Percentiles rank a stretch among this genome's conserved stretches.
Conservation (phyloP, 2,113 vertebrate genomes). For the Rutilus rutilus region DNA sequence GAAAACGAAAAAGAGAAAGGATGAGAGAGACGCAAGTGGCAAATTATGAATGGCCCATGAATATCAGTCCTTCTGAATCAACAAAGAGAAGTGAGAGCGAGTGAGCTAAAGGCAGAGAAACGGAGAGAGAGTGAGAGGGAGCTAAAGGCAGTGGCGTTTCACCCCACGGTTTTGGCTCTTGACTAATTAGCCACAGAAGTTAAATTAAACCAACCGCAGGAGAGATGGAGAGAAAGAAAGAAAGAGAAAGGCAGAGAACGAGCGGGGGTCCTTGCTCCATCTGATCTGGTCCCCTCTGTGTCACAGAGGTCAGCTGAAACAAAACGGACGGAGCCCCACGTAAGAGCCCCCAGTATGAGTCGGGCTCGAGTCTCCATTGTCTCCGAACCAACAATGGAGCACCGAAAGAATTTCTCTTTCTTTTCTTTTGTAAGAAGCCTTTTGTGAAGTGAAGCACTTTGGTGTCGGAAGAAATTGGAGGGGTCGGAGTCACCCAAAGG, state of each 20-base stretch:
- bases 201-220: slow-evolving; percentile 81
- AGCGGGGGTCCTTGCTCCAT: slow-evolving; percentile 72
- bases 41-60: slow-evolving; percentile 71
- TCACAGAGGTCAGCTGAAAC: slow-evolving; percentile 72
- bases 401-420: slow-evolving; percentile 62
- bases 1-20: slow-evolving; percentile 51
- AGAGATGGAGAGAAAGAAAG: slow-evolving; percentile 65
- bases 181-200: slow-evolving; percentile 85
- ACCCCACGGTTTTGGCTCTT: slow-evolving; percentile 71
- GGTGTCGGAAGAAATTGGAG: slow-evolving; percentile 73
- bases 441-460: slow-evolving; percentile 78
- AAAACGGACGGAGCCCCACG: slow-evolving; percentile 60
- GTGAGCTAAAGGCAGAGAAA: slow-evolving; percentile 61
- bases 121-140: slow-evolving; percentile 57
- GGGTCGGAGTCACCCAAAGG: slow-evolving; percentile 60
- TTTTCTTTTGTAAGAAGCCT: slow-evolving; percentile 64
- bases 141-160: slow-evolving; percentile 79
- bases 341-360: slow-evolving; percentile 65
- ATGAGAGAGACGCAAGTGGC: slow-evolving; percentile 48
- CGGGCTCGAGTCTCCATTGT: slow-evolving; percentile 72
- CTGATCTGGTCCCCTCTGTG: slow-evolving; percentile 74
- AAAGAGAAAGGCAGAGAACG: slow-evolving; percentile 46
- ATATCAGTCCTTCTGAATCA: slow-evolving; percentile 62
- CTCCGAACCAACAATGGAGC: slow-evolving; percentile 80
- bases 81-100: slow-evolving; percentile 72